phyloP scores from a whole-genome alignment of 2,113 vertebrate genomes.

The Entomyzon cyanotis region DNA sequence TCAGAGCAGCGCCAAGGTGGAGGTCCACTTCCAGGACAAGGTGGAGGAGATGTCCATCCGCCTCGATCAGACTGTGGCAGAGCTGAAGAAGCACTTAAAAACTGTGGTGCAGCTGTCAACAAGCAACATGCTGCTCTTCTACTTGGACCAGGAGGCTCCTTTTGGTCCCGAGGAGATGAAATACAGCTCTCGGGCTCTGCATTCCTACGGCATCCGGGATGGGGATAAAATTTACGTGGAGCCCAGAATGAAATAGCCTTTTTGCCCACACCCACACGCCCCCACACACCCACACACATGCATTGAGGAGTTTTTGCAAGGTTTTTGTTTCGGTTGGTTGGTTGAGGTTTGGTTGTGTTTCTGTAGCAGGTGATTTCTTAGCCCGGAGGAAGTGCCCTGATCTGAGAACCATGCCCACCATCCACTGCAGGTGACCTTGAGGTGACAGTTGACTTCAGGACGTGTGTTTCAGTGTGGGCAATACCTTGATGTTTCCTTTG shows the following conservation, averaged over 20 bases:
- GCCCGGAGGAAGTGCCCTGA: slow-evolving; percentile 44
- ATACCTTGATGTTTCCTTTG: slow-evolving; percentile 49
- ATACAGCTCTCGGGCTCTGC: slow-evolving; percentile 85
- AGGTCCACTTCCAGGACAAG: slow-evolving; percentile 89
- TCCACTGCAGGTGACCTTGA: slow-evolving; percentile 40
- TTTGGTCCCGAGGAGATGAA: slow-evolving; percentile 92
- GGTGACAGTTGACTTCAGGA: slow-evolving; percentile 35
- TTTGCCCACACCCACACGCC: not conserved
- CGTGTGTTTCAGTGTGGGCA: slow-evolving; percentile 53
- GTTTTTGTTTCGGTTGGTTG: slow-evolving; percentile 57
- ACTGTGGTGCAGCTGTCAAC: slow-evolving; percentile 85
- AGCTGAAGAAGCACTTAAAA: slow-evolving; percentile 90
- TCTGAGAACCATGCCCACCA: slow-evolving; percentile 25
- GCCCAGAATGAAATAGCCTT: slow-evolving; percentile 82
- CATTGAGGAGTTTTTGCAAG: slow-evolving; percentile 62
- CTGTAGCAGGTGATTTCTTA: slow-evolving; percentile 46
- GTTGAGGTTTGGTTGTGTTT: slow-evolving; percentile 63
- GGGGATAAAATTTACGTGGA: slow-evolving; percentile 94
- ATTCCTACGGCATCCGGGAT: slow-evolving; percentile 92
- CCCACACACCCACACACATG: slow-evolving; percentile 43
- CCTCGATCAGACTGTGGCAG: slow-evolving; percentile 92
- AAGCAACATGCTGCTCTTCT: slow-evolving; percentile 90
- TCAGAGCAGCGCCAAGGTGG: slow-evolving; percentile 84
- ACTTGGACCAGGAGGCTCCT: slow-evolving; percentile 87
- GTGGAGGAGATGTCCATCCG: slow-evolving; percentile 87